phyloP scores from a whole-genome alignment of 2,797 vertebrate genomes.

The Sitta carolinensis region DNA sequence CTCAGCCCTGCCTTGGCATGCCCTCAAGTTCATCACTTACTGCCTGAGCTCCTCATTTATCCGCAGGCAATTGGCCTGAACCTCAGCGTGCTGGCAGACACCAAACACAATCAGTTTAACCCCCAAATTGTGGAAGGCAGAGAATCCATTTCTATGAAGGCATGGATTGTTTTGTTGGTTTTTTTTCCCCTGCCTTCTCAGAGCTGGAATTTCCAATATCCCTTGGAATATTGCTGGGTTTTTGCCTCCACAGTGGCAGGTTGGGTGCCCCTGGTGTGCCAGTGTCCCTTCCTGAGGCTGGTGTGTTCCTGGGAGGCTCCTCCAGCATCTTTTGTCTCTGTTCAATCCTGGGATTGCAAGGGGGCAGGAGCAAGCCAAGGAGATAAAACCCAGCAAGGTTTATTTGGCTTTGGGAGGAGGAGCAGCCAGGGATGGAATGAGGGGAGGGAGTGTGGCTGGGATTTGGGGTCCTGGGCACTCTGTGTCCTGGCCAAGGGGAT shows the following conservation, averaged over 20 bases:
- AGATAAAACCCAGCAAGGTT: too few relatives aligned
- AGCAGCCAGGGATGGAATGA: neutral
- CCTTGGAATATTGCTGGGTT: neutral
- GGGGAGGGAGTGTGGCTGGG: fast-evolving
- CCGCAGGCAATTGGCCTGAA: slow-evolving; percentile 76
- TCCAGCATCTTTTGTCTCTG: slow-evolving; percentile 65
- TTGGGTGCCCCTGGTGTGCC: slow-evolving; percentile 44
- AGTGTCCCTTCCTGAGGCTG: slow-evolving; percentile 80
- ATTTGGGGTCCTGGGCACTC: neutral
- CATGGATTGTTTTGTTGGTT: neutral
- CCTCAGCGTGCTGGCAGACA: slow-evolving; percentile 66
- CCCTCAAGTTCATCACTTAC: slow-evolving; percentile 81
- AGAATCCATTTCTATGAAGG: neutral
- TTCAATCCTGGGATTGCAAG: slow-evolving; percentile 59
- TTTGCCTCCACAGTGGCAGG: slow-evolving; percentile 21
- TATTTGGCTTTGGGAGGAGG: too few relatives aligned
- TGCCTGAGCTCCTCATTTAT: slow-evolving; percentile 82
- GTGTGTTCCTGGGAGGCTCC: slow-evolving; percentile 70
- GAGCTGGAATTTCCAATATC: neutral
- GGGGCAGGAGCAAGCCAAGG: slow-evolving; percentile 19
- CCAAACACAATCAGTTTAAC: slow-evolving; percentile 47
- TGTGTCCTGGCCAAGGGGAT: neutral
- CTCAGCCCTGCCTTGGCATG: slow-evolving; percentile 75
- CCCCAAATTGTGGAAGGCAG: neutral
- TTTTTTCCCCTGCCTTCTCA: neutral